phyloP scores from a whole-genome alignment of 2,113 vertebrate genomes.

The Porphyrio hochstetteri region DNA sequence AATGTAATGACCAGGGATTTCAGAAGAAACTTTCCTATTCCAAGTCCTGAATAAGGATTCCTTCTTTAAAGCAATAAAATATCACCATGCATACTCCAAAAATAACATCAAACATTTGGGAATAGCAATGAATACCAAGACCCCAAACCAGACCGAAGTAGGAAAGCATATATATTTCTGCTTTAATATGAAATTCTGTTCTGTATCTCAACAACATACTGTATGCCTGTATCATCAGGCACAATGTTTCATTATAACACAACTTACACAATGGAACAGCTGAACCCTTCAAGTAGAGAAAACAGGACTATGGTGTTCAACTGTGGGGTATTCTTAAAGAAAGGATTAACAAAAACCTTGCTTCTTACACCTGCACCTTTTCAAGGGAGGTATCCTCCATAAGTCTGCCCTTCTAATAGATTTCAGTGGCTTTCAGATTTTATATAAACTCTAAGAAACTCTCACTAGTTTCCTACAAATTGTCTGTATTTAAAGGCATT shows the following conservation, averaged over 20 bases:
- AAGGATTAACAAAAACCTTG: neutral
- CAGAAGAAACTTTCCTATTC: neutral
- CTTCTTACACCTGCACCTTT: neutral
- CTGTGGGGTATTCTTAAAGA: neutral
- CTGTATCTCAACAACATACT: neutral
- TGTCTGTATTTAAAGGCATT: neutral
- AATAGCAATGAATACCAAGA: neutral
- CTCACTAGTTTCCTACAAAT: neutral
- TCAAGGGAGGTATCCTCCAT: neutral
- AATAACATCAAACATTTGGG: neutral
- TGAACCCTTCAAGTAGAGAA: neutral
- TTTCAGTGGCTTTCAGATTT: neutral
- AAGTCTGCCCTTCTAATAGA: neutral
- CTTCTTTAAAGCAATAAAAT: neutral
- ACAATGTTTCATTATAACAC: neutral
- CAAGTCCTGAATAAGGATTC: neutral
- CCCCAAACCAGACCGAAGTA: neutral
- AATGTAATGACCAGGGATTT: neutral
- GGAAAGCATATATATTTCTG: neutral
- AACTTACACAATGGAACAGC: neutral
- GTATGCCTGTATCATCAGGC: neutral
- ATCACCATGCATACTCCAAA: neutral
- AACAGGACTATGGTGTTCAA: neutral
- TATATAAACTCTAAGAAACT: neutral
- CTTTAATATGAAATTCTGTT: neutral